These are phyloP conservation scores for Lanius ludovicianus DNA, from an alignment of 2,113 vertebrate genomes.

Conservation along the genomic window DNA sequence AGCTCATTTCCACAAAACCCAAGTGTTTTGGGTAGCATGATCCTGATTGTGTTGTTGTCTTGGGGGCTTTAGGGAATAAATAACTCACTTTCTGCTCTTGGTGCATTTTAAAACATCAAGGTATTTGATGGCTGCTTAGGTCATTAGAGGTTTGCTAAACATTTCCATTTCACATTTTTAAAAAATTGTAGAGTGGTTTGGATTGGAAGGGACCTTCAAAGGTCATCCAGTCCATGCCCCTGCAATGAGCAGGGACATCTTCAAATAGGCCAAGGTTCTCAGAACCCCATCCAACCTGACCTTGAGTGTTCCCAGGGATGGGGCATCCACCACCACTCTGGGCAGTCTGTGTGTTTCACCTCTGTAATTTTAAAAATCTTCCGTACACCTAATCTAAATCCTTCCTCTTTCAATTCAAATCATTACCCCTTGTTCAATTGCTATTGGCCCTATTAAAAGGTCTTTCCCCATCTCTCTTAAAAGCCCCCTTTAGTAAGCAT, in stretches of 20 bases:
- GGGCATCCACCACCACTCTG: not conserved
- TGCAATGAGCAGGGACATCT: not conserved
- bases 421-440: not conserved
- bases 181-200: not conserved
- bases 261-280: not conserved
- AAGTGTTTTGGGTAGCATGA: not conserved
- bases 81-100: not conserved
- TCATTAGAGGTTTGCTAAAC: not conserved
- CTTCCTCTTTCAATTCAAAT: not conserved
- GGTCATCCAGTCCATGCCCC: not conserved
- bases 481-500: not conserved
- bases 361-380: not conserved
- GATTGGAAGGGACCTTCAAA: not conserved
- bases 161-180: not conserved
- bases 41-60: not conserved
- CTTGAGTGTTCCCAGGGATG: not conserved
- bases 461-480: not conserved
- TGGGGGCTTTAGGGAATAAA: not conserved
- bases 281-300: accelerated
- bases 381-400: not conserved
- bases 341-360: not conserved
- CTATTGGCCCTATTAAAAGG: not conserved
- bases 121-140: not conserved
- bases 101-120: not conserved
- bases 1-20: not conserved